Evolutionary conservation across 2,888 invertebrate species (phyloP), one percentile per base, ranked within the genome.

Genomic region (Lepetodrilus schrolli): DNA sequence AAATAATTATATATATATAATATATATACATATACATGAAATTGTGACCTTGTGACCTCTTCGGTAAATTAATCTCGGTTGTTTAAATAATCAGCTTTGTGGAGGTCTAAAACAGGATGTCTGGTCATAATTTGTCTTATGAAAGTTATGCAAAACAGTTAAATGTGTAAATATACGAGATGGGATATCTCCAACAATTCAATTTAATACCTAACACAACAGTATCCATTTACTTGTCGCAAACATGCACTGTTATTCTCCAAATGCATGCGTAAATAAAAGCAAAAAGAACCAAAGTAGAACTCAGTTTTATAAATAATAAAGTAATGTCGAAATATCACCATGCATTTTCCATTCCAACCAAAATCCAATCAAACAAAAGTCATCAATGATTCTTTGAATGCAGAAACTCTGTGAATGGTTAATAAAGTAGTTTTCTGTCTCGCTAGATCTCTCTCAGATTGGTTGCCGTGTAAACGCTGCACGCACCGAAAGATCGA

Each of bases 361-460:
- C 70, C 23, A 74, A 72, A 36, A 76, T 71, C 36, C 73, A 80
- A 74, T 74, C 77, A 81, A 81, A 78, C 81, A 81, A 78, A 81
- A 79, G 80, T 80, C 77, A 80, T 80, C 77, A 79, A 78, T 78
- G 76, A 74, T 78, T 79, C 73, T n/a, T n/a, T n/a, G n/a, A n/a
- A n/a, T n/a, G n/a, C n/a, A n/a, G n/a, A 2, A 58, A 58, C 8
- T 58, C 58, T 3, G 43, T 43, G 43, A 43, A 17, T 43, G 13
- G n/a, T 58, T 30, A 30, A 7, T 58, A 58, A 30, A 30, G 34
- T 30, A 58, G 30, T 30, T 58, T 5, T 58, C 30, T 43, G 30
- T 58, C n/a, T n/a, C n/a, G n/a, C n/a, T n/a, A n/a, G n/a, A n/a
- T n/a, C n/a, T n/a, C n/a, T n/a, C n/a, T n/a, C 58, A 43, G n/a